phyloP scores from a whole-genome alignment of 2,888 invertebrate species.

The Ichneumon xanthorius region DNA sequence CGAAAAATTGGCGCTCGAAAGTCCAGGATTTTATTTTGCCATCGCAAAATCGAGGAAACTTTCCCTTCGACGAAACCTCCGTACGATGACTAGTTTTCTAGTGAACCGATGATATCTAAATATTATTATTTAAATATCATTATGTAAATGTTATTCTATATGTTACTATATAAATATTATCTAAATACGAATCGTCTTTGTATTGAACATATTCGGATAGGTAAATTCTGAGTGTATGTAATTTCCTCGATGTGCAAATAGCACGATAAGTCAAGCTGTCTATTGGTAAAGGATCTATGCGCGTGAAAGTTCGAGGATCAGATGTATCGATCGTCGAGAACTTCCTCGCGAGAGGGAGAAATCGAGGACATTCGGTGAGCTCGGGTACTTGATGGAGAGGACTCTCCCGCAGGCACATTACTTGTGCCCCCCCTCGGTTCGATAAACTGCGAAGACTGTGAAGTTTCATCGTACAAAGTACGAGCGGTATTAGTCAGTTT shows the following conservation, averaged over 20 bases:
- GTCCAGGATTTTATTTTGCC: neutral
- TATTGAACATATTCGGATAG: no score
- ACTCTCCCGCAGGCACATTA: neutral
- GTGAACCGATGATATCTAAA: no score
- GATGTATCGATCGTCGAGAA: neutral
- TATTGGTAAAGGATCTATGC: neutral
- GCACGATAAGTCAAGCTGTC: neutral
- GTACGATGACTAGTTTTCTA: neutral
- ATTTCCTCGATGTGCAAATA: neutral
- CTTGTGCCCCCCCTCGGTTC: neutral
- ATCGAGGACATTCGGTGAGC: neutral
- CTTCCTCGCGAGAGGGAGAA: neutral
- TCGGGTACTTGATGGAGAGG: neutral
- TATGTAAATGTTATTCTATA: no score
- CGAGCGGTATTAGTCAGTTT: constrained; percentile 13
- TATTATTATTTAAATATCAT: no score
- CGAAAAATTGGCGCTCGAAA: neutral
- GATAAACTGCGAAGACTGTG: constrained; percentile 12
- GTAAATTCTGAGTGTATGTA: no score
- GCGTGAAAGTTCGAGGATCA: constrained; percentile 10
- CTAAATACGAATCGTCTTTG: no score
- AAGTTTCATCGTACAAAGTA: neutral
- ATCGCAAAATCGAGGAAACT: neutral
- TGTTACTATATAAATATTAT: no score
- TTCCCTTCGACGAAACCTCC: neutral